Evolutionary conservation across 2,113 vertebrate species (phyloP).

Genomic region (Ailuropoda melanoleuca): DNA sequence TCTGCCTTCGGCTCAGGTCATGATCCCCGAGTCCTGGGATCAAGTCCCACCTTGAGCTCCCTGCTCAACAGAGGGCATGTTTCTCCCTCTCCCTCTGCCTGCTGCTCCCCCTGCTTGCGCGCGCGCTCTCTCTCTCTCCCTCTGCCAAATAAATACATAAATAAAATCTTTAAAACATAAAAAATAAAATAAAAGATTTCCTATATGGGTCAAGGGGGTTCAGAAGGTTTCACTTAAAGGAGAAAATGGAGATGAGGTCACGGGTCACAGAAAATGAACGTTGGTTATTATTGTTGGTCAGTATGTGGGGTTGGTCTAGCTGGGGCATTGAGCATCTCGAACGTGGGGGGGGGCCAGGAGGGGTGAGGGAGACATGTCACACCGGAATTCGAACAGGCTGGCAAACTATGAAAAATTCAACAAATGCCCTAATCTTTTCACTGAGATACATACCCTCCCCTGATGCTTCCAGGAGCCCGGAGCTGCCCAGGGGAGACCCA

Average conservation of each 20-base stretch:
- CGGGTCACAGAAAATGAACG: conserved; percentile 14
- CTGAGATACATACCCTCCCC: fast-evolving
- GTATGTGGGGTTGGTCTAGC: not conserved
- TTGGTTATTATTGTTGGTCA: not conserved
- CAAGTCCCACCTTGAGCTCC: too few relatives aligned
- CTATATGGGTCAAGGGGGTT: not conserved
- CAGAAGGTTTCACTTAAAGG: not conserved
- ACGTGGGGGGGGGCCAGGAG: fast-evolving
- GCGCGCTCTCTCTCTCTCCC: too few relatives aligned
- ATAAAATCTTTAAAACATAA: too few relatives aligned
- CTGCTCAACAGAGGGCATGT: too few relatives aligned
- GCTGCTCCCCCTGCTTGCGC: too few relatives aligned
- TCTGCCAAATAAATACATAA: too few relatives aligned
- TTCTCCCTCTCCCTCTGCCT: too few relatives aligned
- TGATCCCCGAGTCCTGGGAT: too few relatives aligned
- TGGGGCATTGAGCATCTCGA: not conserved
- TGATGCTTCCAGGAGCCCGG: not conserved
- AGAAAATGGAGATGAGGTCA: not conserved
- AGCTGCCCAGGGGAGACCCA: not conserved
- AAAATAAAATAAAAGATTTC: not conserved
- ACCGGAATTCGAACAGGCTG: not conserved
- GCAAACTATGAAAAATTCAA: not conserved
- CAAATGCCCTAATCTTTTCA: not conserved
- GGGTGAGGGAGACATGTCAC: not conserved
- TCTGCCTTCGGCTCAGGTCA: too few relatives aligned